Base-by-base conservation (phyloP, 2,888 invertebrate genomes). In the Xylota sylvarum region DNA sequence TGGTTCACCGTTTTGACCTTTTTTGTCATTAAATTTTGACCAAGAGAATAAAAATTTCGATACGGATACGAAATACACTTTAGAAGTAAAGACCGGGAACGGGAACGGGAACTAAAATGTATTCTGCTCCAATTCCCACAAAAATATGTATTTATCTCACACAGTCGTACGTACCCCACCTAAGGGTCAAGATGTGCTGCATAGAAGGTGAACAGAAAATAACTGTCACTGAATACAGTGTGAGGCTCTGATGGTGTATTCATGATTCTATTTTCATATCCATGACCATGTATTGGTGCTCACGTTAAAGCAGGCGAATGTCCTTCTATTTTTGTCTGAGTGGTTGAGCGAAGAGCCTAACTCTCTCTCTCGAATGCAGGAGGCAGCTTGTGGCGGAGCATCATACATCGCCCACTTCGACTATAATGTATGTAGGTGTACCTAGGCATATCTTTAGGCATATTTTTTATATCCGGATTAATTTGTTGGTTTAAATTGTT, bases 301-400 rank as follows among this genome's bases (percentile, higher is more conserved):
- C 50, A 65, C 62, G 62, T 70, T 32, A 56, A 70, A 77, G 46
- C 32, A 70, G 58, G 70, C 78, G 65, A 73, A 69, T 86, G 72
- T 77, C 81, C 77, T 81, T 86, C 72, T 86, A 84, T 84, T 80
- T 84, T 80, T 62, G 80, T 79, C 76, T 77, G 85, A 86, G 65
- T 76, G 70, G 55, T 32, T 67, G 73, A 84, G 70, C 64, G 7
- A 79, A 73, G 81, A 67, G 80, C 40, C 73, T 74, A 74, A 58
- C 58, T 50, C 74, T 37, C 52, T 81, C 27, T 37, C 52, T 81
- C 27, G 40, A 77, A 70, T 23, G 70, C 81, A 56, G 46, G 46
- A 70, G 76, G 76, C 62, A 52, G 62, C 40, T 64, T 64, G 30
- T 62, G 67, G 69, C 60, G 40, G 40, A 74, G 80, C 32, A 60